A percentile compares a stretch with the other conserved stretches of the same genome.
Evolutionary conservation across 2,113 vertebrate genomes (phyloP).

Genomic region (Lepisosteus oculatus): DNA sequence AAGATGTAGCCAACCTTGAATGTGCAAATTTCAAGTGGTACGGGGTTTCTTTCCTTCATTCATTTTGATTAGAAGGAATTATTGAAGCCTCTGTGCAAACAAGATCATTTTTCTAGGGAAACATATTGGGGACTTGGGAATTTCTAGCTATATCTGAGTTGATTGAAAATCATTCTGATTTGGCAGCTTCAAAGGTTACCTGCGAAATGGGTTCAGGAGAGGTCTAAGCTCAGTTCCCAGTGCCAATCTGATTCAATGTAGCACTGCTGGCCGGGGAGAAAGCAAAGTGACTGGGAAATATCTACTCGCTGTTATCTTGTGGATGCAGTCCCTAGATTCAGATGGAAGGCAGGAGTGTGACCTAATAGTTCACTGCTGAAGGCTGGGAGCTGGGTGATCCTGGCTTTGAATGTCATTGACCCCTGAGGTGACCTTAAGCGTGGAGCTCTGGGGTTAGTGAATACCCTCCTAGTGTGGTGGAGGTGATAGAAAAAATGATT

Average conservation of each 20-base stretch:
- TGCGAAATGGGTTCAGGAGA: constrained; percentile 28
- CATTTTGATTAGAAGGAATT: constrained; percentile 8
- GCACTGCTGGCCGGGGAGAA: constrained; percentile 23
- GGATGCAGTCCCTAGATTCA: constrained; percentile 21
- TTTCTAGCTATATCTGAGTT: constrained; percentile 21
- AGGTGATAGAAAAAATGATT: constrained; percentile 16
- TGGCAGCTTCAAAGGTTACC: constrained; percentile 42
- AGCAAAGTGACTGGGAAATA: background rate
- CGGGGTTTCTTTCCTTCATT: background rate
- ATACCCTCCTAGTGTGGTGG: constrained; percentile 9
- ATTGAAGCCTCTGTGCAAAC: constrained; percentile 28
- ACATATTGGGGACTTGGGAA: constrained; percentile 26
- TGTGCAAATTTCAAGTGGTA: constrained; percentile 18
- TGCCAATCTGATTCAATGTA: constrained; percentile 11
- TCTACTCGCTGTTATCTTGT: constrained; percentile 22
- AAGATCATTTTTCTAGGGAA: constrained; percentile 3
- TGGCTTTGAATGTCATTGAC: constrained; percentile 62
- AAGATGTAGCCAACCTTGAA: constrained; percentile 6
- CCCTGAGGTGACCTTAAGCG: constrained; percentile 47
- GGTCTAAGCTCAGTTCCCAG: constrained; percentile 13
- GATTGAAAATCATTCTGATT: constrained; percentile 44
- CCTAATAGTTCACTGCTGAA: constrained; percentile 15
- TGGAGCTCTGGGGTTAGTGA: constrained; percentile 27
- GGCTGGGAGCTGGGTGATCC: constrained; percentile 19
- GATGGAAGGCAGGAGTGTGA: constrained; percentile 10